These are phyloP conservation scores for Hypolimnas misippus DNA, from an alignment of 2,888 invertebrate species.

Conservation along the genomic window DNA sequence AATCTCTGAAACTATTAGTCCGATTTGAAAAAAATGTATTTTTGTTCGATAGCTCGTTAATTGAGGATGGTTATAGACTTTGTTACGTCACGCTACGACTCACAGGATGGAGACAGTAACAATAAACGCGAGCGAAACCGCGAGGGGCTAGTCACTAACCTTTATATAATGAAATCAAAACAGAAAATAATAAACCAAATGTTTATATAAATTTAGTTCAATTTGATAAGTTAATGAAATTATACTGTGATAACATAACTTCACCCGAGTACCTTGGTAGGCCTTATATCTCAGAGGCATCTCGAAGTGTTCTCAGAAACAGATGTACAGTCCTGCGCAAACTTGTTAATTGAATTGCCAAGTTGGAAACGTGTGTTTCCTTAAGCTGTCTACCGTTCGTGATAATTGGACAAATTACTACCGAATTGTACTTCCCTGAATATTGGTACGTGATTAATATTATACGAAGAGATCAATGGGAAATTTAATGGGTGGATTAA, in stretches of 20 bases:
- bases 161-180: background rate
- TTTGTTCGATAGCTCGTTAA: too few species aligned
- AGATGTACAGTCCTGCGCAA: constrained; percentile 40
- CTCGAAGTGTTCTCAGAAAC: constrained; percentile 34
- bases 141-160: too few species aligned
- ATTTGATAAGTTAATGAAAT: background rate
- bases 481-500: constrained; percentile 5
- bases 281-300: constrained; percentile 30
- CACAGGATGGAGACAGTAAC: too few species aligned
- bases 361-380: constrained; percentile 36
- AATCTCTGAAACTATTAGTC: too few species aligned
- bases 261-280: constrained; percentile 25
- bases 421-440: constrained; percentile 16
- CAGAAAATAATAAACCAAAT: background rate
- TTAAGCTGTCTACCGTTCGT: constrained; percentile 21
- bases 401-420: constrained; percentile 25
- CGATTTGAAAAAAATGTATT: too few species aligned
- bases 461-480: background rate
- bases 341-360: constrained; percentile 44
- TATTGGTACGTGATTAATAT: background rate
- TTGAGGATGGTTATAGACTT: too few species aligned
- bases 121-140: too few species aligned
- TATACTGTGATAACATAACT: constrained; percentile 1
- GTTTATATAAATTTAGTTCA: background rate
- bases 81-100: too few species aligned